Evolutionary conservation across 2,113 vertebrate species (phyloP).

Genomic region (Hippocampus barbouri): DNA sequence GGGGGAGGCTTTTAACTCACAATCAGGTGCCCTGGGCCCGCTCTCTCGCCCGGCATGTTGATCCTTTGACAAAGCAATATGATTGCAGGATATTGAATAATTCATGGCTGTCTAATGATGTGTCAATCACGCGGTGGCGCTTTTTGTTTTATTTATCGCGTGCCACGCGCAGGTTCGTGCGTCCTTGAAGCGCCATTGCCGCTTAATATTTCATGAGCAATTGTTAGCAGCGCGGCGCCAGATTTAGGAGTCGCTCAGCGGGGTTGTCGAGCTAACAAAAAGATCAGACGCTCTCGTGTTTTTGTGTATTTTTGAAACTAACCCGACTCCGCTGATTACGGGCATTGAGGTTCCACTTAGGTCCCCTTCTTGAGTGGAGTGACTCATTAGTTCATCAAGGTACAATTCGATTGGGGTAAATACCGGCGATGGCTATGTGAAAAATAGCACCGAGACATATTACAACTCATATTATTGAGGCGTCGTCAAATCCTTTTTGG

Average conservation of each 20-base stretch:
- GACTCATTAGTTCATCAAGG: background rate
- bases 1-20: constrained; percentile 62
- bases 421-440: background rate
- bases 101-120: constrained; percentile 69
- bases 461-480: too few relatives aligned
- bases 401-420: background rate
- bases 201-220: constrained; percentile 67
- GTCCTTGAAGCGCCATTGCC: constrained; percentile 51
- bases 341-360: background rate
- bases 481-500: too few relatives aligned
- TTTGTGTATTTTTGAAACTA: background rate
- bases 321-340: background rate
- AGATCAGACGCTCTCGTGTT: background rate
- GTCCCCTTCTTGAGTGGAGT: background rate
- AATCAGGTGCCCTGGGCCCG: constrained; percentile 59
- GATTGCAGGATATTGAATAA: constrained; percentile 69
- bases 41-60: constrained; percentile 54
- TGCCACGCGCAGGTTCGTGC: constrained; percentile 48
- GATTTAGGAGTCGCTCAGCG: constrained; percentile 44
- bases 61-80: constrained; percentile 61
- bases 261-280: constrained; percentile 39
- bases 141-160: constrained; percentile 68
- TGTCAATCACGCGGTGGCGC: constrained; percentile 60
- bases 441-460: too few relatives aligned
- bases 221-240: constrained; percentile 49